Conservation (phyloP, 2,888 invertebrate species). For the Drosophila seclusa region DNA sequence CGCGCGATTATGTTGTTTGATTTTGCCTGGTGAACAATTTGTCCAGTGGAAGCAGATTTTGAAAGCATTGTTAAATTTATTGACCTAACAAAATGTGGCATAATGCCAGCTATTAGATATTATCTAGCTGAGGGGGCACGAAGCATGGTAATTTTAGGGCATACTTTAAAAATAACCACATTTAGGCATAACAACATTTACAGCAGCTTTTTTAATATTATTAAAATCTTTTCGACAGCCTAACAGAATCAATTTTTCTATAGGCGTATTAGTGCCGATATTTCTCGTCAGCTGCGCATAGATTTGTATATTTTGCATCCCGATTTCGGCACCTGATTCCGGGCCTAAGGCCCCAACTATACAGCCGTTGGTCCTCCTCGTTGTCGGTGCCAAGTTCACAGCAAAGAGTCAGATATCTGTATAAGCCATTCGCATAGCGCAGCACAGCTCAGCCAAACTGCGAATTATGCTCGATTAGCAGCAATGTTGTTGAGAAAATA, state of each 20-base stretch:
- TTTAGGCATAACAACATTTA: background rate
- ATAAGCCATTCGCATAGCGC: background rate
- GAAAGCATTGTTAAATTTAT: conserved; percentile 13
- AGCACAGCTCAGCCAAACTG: conserved; percentile 42
- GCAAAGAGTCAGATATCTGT: conserved; percentile 16
- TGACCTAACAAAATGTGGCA: background rate
- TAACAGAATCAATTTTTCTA: background rate
- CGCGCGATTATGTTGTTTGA: conserved; percentile 24
- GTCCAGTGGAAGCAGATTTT: conserved; percentile 6
- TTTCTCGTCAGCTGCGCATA: conserved; percentile 29
- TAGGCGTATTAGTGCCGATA: conserved; percentile 5
- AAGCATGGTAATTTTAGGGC: background rate
- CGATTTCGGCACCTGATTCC: conserved; percentile 20
- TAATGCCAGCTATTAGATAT: background rate
- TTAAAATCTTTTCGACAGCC: background rate
- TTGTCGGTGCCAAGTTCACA: conserved; percentile 43
- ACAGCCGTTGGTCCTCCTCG: conserved; percentile 19
- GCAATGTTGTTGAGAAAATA: conserved; percentile 8
- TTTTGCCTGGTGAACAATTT: conserved; percentile 18
- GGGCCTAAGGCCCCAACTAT: conserved; percentile 25
- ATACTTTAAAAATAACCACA: background rate
- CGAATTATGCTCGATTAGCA: conserved; percentile 43
- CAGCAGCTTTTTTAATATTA: background rate
- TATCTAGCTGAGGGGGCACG: background rate
- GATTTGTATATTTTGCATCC: conserved; percentile 29